A percentile compares a stretch with the other conserved stretches of the same genome.
phyloP scores from a whole-genome alignment of 2,113 vertebrate genomes.

The Raja brachyura region DNA sequence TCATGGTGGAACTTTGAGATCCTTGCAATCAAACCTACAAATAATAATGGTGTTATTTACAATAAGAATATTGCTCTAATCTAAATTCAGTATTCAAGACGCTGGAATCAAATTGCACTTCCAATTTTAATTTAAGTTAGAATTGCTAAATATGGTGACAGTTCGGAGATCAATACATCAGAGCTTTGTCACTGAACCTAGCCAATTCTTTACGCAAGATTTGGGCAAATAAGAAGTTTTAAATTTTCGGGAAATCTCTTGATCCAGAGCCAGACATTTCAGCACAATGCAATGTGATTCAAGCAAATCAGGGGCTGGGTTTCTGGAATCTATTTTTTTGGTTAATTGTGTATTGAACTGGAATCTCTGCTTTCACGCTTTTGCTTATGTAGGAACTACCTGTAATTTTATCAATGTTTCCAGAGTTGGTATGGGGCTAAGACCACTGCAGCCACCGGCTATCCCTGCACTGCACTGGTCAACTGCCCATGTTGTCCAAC shows the following conservation, averaged over 20 bases:
- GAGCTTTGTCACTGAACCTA: background rate
- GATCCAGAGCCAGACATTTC: background rate
- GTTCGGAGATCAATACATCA: background rate
- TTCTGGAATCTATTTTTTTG: background rate
- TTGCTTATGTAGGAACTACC: too few relatives aligned
- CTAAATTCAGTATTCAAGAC: background rate
- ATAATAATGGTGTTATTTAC: background rate
- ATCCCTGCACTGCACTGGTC: too few relatives aligned
- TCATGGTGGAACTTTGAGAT: background rate
- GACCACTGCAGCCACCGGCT: too few relatives aligned
- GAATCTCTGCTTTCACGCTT: too few relatives aligned
- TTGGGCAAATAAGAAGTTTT: background rate
- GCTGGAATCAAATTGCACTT: background rate
- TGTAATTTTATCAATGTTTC: too few relatives aligned
- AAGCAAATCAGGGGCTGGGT: background rate
- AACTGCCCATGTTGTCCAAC: too few relatives aligned
- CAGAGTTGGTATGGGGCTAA: too few relatives aligned
- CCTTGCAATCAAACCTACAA: background rate
- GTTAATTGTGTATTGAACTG: background rate
- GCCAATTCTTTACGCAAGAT: background rate
- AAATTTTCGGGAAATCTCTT: background rate
- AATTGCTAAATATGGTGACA: background rate
- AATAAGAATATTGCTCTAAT: background rate
- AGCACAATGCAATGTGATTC: background rate
- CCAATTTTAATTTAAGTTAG: background rate